phyloP scores from a whole-genome alignment of 2,797 vertebrate species.

The Onychomys leucogaster region DNA sequence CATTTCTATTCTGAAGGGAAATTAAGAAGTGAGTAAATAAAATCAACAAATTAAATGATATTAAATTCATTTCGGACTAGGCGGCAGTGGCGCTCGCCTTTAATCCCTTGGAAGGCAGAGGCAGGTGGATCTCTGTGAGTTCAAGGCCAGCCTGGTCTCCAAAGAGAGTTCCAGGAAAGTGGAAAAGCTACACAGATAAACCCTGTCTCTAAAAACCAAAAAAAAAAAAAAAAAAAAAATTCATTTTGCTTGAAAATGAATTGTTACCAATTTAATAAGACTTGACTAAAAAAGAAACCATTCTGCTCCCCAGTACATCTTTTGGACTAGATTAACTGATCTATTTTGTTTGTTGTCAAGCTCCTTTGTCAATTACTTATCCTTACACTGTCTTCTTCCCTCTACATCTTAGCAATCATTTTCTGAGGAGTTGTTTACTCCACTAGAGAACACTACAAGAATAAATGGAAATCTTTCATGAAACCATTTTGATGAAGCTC shows the following conservation, averaged over 20 bases:
- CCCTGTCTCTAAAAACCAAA: too few species aligned
- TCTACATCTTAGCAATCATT: background rate
- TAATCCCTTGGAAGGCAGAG: too few species aligned
- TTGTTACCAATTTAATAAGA: background rate
- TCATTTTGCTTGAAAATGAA: conserved; percentile 26
- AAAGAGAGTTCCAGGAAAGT: too few species aligned
- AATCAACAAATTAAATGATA: background rate
- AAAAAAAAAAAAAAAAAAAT: too few species aligned
- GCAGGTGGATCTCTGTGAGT: too few species aligned
- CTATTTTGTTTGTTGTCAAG: background rate
- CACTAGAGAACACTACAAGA: background rate
- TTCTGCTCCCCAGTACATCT: background rate
- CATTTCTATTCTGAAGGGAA: background rate
- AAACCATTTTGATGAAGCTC: background rate
- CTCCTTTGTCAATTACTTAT: background rate
- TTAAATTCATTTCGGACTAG: background rate
- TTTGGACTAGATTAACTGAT: background rate
- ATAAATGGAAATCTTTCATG: background rate
- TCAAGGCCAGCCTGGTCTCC: too few species aligned
- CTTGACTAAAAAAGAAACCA: conserved; percentile 29
- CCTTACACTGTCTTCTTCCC: background rate
- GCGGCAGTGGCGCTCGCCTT: too few species aligned
- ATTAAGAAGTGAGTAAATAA: background rate
- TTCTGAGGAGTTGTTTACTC: background rate
- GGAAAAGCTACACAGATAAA: too few species aligned